Evolutionary conservation across 2,797 vertebrate genomes (phyloP).

Genomic region (Sebastes dallii): DNA sequence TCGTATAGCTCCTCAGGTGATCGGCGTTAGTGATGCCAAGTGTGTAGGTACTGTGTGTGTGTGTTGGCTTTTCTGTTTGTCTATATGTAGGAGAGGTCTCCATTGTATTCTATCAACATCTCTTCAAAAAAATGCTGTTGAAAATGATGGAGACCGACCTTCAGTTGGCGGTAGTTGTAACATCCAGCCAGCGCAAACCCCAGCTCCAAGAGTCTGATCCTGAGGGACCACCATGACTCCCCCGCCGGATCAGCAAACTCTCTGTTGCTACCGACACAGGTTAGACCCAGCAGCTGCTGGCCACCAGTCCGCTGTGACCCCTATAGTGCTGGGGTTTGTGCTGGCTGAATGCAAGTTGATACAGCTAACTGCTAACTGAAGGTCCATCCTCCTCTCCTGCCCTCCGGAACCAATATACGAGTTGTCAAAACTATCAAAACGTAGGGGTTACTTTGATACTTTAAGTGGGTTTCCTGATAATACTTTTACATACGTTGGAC

Average conservation of each 20-base stretch:
- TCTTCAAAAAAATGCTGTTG: not conserved
- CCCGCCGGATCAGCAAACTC: no score
- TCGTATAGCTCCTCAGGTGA: slow-evolving; percentile 7
- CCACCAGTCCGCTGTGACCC: no score
- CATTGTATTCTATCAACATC: not conserved
- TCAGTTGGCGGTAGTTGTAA: no score
- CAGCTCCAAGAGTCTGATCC: no score
- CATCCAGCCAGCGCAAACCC: no score
- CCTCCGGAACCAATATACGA: not conserved
- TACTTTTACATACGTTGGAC: not conserved
- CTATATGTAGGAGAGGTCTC: not conserved
- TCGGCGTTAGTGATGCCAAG: not conserved
- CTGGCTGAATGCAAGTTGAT: no score
- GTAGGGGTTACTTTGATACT: not conserved
- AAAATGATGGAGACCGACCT: not conserved
- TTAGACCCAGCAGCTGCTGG: no score
- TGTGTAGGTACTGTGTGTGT: not conserved
- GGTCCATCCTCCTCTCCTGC: no score
- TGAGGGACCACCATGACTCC: no score
- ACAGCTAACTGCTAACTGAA: no score
- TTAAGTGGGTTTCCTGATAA: not conserved
- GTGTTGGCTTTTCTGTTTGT: not conserved
- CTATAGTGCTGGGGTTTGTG: no score
- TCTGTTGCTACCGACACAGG: no score
- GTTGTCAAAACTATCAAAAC: not conserved